Conservation (phyloP, 2,113 vertebrate species). For the Muntiacus reevesi region DNA sequence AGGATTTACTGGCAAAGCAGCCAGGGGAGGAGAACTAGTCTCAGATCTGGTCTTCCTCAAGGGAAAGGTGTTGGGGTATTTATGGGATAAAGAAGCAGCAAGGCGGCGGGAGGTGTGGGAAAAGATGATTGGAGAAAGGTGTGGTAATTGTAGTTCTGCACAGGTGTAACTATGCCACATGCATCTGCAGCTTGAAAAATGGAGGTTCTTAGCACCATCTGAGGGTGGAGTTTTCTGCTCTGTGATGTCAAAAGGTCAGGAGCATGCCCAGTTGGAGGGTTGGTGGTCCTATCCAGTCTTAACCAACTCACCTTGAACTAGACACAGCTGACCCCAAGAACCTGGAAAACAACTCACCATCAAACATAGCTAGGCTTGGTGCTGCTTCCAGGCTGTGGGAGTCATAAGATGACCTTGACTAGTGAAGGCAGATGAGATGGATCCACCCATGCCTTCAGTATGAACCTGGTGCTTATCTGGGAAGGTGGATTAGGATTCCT, state of each 20-base stretch:
- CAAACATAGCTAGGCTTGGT: neutral
- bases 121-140: neutral
- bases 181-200: neutral
- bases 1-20: neutral
- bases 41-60: neutral
- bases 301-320: neutral
- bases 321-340: neutral
- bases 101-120: neutral
- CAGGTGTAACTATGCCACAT: neutral
- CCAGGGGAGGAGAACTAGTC: neutral
- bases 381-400: neutral
- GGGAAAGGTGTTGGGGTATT: neutral
- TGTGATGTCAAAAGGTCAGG: neutral
- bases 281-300: neutral
- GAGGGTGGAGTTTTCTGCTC: neutral
- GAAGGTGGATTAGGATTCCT: neutral
- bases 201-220: neutral
- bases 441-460: neutral
- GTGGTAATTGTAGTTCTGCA: neutral
- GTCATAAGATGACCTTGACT: neutral
- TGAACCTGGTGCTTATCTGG: neutral
- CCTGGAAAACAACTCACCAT: neutral
- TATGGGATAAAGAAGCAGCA: neutral
- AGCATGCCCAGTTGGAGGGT: neutral
- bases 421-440: neutral